These are phyloP conservation scores for Colossoma macropomum DNA, from an alignment of 2,113 vertebrate species.

Conservation along the genomic window DNA sequence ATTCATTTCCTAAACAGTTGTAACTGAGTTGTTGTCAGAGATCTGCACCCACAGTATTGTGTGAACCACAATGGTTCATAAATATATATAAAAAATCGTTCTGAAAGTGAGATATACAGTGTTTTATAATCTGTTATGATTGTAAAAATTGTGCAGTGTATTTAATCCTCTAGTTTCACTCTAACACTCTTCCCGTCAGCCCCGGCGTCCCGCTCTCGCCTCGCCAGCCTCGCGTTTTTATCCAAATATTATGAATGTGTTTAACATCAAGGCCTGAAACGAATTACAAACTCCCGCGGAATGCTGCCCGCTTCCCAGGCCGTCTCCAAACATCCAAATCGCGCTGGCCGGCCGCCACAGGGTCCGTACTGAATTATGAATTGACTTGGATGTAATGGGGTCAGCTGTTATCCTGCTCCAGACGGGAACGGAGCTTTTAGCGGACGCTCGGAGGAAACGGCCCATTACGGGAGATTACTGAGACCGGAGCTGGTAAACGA, in stretches of 20 bases:
- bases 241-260: not conserved
- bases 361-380: conserved; percentile 19
- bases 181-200: too few relatives aligned
- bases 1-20: too few relatives aligned
- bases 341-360: not conserved
- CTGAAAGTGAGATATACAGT: too few relatives aligned
- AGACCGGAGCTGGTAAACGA: not conserved
- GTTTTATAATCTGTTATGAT: too few relatives aligned
- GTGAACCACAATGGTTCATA: too few relatives aligned
- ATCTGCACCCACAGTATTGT: too few relatives aligned
- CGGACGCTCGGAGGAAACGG: conserved; percentile 22
- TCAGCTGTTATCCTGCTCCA: not conserved
- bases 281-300: conserved; percentile 5
- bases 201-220: too few relatives aligned
- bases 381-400: conserved; percentile 1
- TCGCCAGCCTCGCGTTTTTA: too few relatives aligned
- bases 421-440: conserved; percentile 5
- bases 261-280: not conserved
- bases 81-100: too few relatives aligned
- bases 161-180: too few relatives aligned
- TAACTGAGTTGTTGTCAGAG: too few relatives aligned
- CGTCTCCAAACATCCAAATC: not conserved
- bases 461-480: conserved; percentile 30
- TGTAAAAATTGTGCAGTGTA: too few relatives aligned
- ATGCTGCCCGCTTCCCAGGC: not conserved